A percentile compares a stretch with the other conserved stretches of the same genome.
These are phyloP conservation scores for Tipula confusa DNA, from an alignment of 2,888 invertebrate genomes.

Conservation along the genomic window DNA sequence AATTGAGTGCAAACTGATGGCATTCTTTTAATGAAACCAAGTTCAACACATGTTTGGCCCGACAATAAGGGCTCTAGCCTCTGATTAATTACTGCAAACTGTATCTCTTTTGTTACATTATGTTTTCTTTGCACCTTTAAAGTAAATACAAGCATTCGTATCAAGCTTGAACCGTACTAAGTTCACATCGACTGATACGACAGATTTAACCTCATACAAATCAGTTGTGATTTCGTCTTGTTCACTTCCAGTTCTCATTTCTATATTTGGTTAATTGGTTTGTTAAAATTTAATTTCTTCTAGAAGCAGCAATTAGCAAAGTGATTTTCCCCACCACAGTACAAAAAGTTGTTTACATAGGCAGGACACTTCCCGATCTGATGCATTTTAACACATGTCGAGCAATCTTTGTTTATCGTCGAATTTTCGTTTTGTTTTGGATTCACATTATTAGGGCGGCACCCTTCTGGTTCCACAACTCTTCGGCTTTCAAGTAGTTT, in stretches of 20 bases:
- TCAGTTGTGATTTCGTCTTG: not conserved
- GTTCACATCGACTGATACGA: not conserved
- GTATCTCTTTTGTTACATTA: not conserved
- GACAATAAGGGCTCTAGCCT: not conserved
- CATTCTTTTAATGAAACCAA: not conserved
- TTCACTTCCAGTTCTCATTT: not conserved
- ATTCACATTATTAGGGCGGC: no score
- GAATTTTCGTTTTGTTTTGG: no score
- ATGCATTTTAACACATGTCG: no score
- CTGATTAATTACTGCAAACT: not conserved
- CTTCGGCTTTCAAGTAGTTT: no score
- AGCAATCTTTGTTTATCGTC: no score
- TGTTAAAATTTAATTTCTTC: not conserved
- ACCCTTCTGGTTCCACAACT: no score
- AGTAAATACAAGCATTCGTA: not conserved
- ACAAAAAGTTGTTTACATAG: no score
- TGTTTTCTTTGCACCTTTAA: no score
- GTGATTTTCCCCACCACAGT: not conserved
- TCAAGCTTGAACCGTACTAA: not conserved
- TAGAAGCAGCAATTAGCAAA: not conserved
- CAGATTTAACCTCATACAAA: not conserved
- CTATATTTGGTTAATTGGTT: not conserved
- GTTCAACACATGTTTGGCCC: not conserved
- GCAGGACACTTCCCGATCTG: no score
- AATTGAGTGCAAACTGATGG: not conserved